These are phyloP conservation scores for Plecotus auritus DNA, from an alignment of 2,113 vertebrate genomes.

Conservation along the genomic window DNA sequence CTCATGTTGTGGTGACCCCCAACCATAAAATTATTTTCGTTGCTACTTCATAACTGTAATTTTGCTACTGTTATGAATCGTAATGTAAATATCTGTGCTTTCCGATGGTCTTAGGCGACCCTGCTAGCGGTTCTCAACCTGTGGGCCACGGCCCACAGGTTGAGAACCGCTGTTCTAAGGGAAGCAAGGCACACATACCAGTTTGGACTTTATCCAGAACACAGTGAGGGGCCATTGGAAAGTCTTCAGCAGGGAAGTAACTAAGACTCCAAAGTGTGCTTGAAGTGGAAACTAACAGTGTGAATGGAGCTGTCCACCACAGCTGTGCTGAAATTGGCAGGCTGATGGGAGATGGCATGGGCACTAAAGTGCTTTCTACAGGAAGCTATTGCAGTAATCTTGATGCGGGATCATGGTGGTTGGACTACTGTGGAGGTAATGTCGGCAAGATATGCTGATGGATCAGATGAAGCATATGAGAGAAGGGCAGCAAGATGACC, in stretches of 20 bases:
- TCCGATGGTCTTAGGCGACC: too few relatives aligned
- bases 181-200: background rate
- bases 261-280: background rate
- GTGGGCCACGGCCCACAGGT: too few relatives aligned
- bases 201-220: background rate
- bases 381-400: background rate
- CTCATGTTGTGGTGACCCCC: too few relatives aligned
- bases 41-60: too few relatives aligned
- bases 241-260: background rate
- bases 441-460: background rate
- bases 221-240: background rate
- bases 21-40: too few relatives aligned
- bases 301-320: background rate
- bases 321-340: conserved; percentile 32
- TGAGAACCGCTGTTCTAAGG: background rate
- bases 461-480: background rate
- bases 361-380: background rate
- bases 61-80: too few relatives aligned
- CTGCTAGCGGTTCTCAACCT: too few relatives aligned
- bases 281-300: background rate
- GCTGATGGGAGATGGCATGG: background rate
- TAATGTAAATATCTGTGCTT: too few relatives aligned
- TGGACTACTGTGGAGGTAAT: background rate
- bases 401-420: background rate
- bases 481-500: background rate